A percentile compares a stretch with the other conserved stretches of the same genome.
These are phyloP conservation scores for Anguilla marmorata DNA, from an alignment of 2,797 vertebrate genomes.

Conservation along the genomic window DNA sequence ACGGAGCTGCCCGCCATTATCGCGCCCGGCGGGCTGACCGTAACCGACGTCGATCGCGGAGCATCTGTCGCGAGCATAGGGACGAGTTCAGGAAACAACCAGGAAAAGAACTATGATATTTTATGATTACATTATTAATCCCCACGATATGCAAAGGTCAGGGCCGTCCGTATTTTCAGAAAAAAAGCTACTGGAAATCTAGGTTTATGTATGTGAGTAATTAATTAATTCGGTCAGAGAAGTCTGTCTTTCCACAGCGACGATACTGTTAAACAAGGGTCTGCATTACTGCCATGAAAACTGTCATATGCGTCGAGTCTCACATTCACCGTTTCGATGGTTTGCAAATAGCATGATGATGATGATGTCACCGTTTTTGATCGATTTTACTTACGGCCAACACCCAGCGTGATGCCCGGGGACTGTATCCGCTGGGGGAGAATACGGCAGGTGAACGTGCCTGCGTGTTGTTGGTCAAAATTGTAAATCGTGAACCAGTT, in stretches of 20 bases:
- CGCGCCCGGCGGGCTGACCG: conserved; percentile 54
- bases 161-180: not conserved
- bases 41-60: conserved; percentile 66
- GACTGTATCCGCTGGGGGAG: conserved; percentile 74
- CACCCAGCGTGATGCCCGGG: conserved; percentile 56
- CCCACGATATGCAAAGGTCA: not conserved
- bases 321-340: not conserved
- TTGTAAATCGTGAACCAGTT: conserved; percentile 69
- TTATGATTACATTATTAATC: too few species aligned
- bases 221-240: not conserved
- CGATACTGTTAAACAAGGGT: not conserved
- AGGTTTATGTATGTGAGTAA: too few species aligned
- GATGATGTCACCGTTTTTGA: not conserved
- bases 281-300: not conserved
- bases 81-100: not conserved
- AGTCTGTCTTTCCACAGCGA: not conserved
- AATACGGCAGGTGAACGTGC: conserved; percentile 71
- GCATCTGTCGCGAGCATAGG: conserved; percentile 52
- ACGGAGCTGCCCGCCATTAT: conserved; percentile 64
- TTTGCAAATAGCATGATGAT: not conserved
- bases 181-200: not conserved
- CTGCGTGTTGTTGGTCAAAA: conserved; percentile 67
- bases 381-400: conserved; percentile 67
- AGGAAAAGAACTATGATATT: too few species aligned
- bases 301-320: not conserved